Evolutionary conservation across 2,888 invertebrate species (phyloP).

Genomic region (Norana najaformis): DNA sequence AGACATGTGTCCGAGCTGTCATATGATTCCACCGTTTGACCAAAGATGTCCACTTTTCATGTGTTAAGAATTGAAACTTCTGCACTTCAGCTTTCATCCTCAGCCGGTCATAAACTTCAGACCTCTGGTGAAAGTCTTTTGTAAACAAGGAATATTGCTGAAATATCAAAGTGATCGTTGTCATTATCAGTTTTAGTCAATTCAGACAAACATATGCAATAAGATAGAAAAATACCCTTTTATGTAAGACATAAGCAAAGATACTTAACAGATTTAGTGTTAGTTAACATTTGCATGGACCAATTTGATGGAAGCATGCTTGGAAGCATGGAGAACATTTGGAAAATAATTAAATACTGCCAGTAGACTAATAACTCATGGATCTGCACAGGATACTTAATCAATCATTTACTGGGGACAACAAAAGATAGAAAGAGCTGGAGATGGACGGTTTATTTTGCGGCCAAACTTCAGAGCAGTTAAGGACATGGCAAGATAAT

Average conservation of each 20-base stretch:
- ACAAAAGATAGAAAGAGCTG: too few species aligned
- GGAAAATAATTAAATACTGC: too few species aligned
- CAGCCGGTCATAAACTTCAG: conserved; percentile 75
- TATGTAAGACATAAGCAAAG: neutral
- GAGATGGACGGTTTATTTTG: too few species aligned
- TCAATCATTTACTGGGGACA: too few species aligned
- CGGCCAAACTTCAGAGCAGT: too few species aligned
- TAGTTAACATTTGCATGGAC: too few species aligned
- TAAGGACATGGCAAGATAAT: too few species aligned
- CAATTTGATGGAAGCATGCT: too few species aligned
- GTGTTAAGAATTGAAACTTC: conserved; percentile 78
- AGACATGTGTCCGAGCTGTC: conserved; percentile 64
- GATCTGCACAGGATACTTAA: too few species aligned
- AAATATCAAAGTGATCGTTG: neutral
- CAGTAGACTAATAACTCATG: too few species aligned
- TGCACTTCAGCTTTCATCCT: conserved; percentile 79
- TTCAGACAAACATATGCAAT: neutral
- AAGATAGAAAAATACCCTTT: neutral
- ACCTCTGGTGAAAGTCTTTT: conserved; percentile 76
- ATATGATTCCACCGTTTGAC: conserved; percentile 80
- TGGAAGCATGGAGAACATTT: too few species aligned
- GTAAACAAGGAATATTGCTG: conserved; percentile 79
- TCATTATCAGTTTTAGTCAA: neutral
- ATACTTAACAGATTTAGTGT: neutral
- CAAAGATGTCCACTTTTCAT: conserved; percentile 83